Evolutionary conservation across 2,797 vertebrate species (phyloP).

Genomic region (Anableps anableps): DNA sequence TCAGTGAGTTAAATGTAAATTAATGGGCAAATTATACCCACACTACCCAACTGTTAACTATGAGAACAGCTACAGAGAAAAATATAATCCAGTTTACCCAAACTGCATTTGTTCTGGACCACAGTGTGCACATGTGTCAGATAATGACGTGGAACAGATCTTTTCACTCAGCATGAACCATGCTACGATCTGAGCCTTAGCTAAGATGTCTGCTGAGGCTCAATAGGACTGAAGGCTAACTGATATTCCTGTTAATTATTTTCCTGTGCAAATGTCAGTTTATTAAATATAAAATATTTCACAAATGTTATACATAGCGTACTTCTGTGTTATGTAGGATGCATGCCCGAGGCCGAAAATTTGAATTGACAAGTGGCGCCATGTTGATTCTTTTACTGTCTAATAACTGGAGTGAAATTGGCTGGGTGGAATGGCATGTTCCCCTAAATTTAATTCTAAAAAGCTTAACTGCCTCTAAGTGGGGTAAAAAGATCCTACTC

Average conservation of each 20-base stretch:
- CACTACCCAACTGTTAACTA: neutral
- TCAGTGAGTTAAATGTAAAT: neutral
- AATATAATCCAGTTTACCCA: neutral
- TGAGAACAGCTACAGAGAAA: neutral
- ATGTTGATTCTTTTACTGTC: neutral
- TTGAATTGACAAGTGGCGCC: neutral
- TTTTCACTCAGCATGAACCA: neutral
- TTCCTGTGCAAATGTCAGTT: neutral
- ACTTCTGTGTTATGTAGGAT: neutral
- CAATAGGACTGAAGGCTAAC: neutral
- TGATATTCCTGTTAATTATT: neutral
- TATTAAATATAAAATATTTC: neutral
- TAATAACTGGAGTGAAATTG: slow-evolving; percentile 2
- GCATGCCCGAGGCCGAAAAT: neutral
- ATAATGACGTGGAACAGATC: neutral
- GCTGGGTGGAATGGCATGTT: neutral
- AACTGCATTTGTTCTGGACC: neutral
- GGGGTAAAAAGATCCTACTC: neutral
- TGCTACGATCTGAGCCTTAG: neutral
- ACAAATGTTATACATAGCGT: neutral
- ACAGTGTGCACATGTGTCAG: neutral
- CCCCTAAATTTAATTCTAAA: neutral
- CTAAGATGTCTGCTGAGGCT: neutral
- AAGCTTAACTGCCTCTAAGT: neutral
- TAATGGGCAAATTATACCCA: neutral